Evolutionary conservation across 2,888 invertebrate species (phyloP), one percentile per base, ranked within the genome.

Genomic region (Heliconius ethilla): DNA sequence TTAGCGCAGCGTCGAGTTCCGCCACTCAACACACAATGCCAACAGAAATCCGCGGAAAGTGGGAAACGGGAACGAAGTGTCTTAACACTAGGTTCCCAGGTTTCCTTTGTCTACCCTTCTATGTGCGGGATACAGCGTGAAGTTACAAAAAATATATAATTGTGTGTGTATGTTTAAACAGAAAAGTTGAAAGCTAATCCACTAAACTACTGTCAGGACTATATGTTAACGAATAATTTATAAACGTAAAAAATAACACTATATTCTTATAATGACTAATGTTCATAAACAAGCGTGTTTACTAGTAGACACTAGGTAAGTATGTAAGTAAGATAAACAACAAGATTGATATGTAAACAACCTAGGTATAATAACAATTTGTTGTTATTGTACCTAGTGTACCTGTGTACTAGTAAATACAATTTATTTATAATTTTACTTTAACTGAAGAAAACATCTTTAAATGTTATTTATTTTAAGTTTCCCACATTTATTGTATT

Each of bases 291-390:
- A 33, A 72, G 25, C 55, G n/a, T 37, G 72, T 59, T 72, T 72
- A 37, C 15, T 72, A 59, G 11, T 51, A 67, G 40, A 45, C 40
- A 40, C 40, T 69, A 40, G 67, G 37, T 67, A 62, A 27, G 27
- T 27, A 33, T 55, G 3, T 37, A 9, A 25, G n/a, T 37, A 33
- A 29, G 29, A 29, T 7, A 72, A 72, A 55, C 29, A 55, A 59
- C 59, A 59, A 33, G 13, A n/a, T 59, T 33, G 55, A n/a, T 59
- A 72, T 59, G n/a, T n/a, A 59, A 72, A 72, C 55, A 72, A 33
- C 15, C 15, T 72, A 33, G 59, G 69, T 45, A 72, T n/a, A 33
- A 59, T 25, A 37, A 55, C 37, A 59, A 59, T 37, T 37, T 72
- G 27, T 27, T 27, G 27, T 27, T 27, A 27, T 27, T 27, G 27